Conservation (phyloP, 2,888 invertebrate genomes). For the Stratiomys singularior region DNA sequence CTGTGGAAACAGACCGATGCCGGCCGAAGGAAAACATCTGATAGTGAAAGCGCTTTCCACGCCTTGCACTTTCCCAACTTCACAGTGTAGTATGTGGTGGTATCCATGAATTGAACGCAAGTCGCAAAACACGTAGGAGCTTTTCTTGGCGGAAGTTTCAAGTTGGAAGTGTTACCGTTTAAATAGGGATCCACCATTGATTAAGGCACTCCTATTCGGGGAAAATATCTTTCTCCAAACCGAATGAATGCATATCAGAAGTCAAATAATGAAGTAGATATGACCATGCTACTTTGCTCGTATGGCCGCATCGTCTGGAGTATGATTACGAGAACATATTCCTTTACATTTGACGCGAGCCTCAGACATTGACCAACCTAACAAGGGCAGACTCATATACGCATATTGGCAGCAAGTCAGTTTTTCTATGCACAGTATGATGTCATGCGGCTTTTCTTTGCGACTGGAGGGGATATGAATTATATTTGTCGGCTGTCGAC, state of each 20-base stretch:
- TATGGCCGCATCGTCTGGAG: too few species aligned
- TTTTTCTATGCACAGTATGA: background rate
- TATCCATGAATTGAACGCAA: too few species aligned
- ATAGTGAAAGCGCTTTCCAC: slow-evolving; percentile 34
- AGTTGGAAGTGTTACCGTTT: background rate
- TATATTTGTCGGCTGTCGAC: background rate
- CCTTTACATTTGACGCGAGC: too few species aligned
- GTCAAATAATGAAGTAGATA: too few species aligned
- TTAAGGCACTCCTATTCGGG: too few species aligned
- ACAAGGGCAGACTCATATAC: too few species aligned
- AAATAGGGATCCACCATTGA: too few species aligned
- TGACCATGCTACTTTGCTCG: too few species aligned
- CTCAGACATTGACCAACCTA: too few species aligned
- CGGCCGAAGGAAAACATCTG: slow-evolving; percentile 20
- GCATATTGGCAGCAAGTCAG: background rate
- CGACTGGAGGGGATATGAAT: background rate
- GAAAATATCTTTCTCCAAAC: too few species aligned
- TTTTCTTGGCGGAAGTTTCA: background rate
- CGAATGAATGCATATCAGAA: too few species aligned
- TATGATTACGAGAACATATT: too few species aligned
- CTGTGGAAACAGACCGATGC: slow-evolving; percentile 4
- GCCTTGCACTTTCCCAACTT: slow-evolving; percentile 21
- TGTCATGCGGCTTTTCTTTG: background rate
- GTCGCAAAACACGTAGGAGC: background rate
- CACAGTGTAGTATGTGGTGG: background rate